Evolutionary conservation across 2,888 invertebrate species (phyloP).

Genomic region (Smittia sp.): DNA sequence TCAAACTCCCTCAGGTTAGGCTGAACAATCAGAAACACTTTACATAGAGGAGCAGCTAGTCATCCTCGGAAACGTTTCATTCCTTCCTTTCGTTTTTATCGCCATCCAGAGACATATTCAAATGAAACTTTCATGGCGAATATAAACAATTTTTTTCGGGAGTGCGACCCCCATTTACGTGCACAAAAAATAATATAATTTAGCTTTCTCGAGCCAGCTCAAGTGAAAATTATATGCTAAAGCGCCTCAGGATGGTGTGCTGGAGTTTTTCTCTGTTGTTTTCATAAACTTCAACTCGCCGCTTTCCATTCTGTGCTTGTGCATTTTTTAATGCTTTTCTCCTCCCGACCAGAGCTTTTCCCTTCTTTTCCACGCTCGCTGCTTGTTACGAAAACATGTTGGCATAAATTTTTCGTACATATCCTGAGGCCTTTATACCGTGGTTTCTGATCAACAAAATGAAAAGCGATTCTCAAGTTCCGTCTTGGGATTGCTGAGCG

Average conservation of each 20-base stretch:
- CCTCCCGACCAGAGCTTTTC: background rate
- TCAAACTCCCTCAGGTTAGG: too few species aligned
- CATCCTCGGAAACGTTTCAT: constrained; percentile 1
- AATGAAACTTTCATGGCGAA: constrained; percentile 24
- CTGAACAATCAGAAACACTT: too few species aligned
- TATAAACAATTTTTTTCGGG: constrained; percentile 17
- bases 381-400: constrained; percentile 30
- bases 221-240: constrained; percentile 34
- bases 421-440: constrained; percentile 23
- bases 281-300: background rate
- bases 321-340: constrained; percentile 32
- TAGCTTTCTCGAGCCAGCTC: constrained; percentile 14
- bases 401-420: constrained; percentile 24
- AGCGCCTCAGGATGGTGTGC: constrained; percentile 25
- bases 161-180: constrained; percentile 18
- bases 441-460: constrained; percentile 12
- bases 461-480: background rate
- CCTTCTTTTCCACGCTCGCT: constrained; percentile 19
- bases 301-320: constrained; percentile 22
- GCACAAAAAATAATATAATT: constrained; percentile 9
- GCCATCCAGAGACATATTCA: constrained; percentile 23
- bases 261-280: constrained; percentile 24
- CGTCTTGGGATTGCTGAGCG: background rate
- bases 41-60: too few species aligned
- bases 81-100: constrained; percentile 19